A percentile compares a stretch with the other conserved stretches of the same genome.
Evolutionary conservation across 2,888 invertebrate genomes (phyloP).

Genomic region (Drosophila percnosoma): DNA sequence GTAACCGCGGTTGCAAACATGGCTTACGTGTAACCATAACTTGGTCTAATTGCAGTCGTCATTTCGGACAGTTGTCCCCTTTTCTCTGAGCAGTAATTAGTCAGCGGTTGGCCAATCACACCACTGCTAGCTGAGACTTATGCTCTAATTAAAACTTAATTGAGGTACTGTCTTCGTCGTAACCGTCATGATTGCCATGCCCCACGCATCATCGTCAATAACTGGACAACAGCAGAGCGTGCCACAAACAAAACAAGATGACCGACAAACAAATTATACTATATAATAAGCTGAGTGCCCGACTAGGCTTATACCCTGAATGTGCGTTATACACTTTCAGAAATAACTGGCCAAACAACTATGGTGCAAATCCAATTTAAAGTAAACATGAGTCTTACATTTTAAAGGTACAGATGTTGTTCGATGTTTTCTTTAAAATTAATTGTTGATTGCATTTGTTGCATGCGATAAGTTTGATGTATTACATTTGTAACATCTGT

Average conservation of each 20-base stretch:
- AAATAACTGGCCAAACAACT: background rate
- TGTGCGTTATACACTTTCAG: background rate
- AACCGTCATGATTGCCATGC: slow-evolving; percentile 3
- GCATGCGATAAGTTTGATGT: background rate
- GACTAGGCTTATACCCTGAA: background rate
- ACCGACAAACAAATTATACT: slow-evolving; percentile 1
- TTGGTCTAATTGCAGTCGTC: background rate
- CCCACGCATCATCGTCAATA: slow-evolving; percentile 6
- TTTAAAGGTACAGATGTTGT: background rate
- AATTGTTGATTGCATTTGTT: background rate
- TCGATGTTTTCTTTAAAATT: background rate
- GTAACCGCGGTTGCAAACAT: background rate
- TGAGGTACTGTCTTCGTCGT: slow-evolving; percentile 4
- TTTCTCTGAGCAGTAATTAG: slow-evolving; percentile 3
- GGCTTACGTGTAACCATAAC: slow-evolving; percentile 1
- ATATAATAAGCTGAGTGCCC: background rate
- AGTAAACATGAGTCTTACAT: background rate
- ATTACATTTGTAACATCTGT: background rate
- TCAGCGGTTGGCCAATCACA: slow-evolving; percentile 1
- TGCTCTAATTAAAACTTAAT: slow-evolving; percentile 10
- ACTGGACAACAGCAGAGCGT: background rate
- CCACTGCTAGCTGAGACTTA: background rate
- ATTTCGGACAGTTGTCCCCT: background rate
- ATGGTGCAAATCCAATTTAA: background rate
- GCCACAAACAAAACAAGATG: slow-evolving; percentile 4